phyloP scores from a whole-genome alignment of 2,797 vertebrate species.

The Trachops cirrhosus region DNA sequence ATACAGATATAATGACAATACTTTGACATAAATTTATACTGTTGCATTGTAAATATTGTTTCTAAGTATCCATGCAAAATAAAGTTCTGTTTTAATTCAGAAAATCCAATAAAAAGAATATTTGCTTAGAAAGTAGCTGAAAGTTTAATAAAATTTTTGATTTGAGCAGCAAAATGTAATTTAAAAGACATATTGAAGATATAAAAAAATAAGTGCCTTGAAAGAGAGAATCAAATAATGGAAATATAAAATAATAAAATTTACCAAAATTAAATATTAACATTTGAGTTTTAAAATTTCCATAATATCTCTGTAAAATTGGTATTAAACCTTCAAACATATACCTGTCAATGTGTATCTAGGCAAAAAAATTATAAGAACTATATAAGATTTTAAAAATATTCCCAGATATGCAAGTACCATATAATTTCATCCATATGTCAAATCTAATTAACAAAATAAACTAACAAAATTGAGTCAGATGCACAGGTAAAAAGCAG shows the following conservation, averaged over 20 bases:
- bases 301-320: background rate
- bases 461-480: too few species aligned
- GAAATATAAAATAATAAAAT: background rate
- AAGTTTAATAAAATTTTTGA: background rate
- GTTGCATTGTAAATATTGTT: background rate
- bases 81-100: background rate
- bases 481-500: too few species aligned
- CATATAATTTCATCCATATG: too few species aligned
- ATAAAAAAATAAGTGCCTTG: background rate
- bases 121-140: background rate
- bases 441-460: too few species aligned
- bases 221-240: background rate
- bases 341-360: background rate
- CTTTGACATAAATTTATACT: background rate
- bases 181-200: background rate
- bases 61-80: background rate
- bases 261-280: background rate
- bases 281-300: background rate
- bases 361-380: background rate
- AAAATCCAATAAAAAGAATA: background rate
- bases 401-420: too few species aligned
- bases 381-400: background rate
- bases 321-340: background rate
- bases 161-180: background rate
- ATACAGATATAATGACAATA: background rate